Evolutionary conservation across 2,113 vertebrate genomes (phyloP), one percentile per base, ranked within the genome.

Genomic region (Spizaetus ornatus): DNA sequence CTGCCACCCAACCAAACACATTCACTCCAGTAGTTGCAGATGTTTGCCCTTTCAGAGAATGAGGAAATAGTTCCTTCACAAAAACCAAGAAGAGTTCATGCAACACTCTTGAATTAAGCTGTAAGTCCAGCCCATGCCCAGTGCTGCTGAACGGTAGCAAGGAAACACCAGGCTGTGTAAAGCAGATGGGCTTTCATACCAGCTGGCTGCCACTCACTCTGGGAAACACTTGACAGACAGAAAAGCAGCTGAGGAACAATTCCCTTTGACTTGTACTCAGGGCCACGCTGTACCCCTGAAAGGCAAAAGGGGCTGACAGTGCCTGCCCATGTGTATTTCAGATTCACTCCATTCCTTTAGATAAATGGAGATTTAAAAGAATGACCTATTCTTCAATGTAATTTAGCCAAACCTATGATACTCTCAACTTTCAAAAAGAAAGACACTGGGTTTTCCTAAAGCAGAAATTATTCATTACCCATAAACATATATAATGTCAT

Each of bases 211-310:
- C 36, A 36, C 19, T 38, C 0, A 0, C 47, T 70, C 25, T 8
- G 3, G 50, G 63, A 87, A 77, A 47, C 1, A 1, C 38, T 62
- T 65, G 13, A 22, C 67, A 77, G 62, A 56, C 16, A 74, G 58
- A 65, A 80, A 61, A 73, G 53, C 56, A 86, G 36, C 67, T 69
- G 71, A 96, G 67, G 27, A 3, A 9, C 47, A 42, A 19, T 55
- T 91, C 50, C 25, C 16, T 90, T 59, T 7, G 2, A 12, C 31
- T 27, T 48, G 40, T 10, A 19, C 40, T 52, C 20, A 55, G 53
- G n/a, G 38, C 32, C 7, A 13, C 1, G 0, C 66, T 69, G 74
- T 32, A 48, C 7, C 21, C 18, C 21, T 2, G 0, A 31, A 82
- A 74, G 43, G 20, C 27, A 67, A 82, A 79, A 0, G 3, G 47